A percentile compares a stretch with the other conserved stretches of the same genome.
Conservation (phyloP, 2,113 vertebrate species). For the Zapornia atra region DNA sequence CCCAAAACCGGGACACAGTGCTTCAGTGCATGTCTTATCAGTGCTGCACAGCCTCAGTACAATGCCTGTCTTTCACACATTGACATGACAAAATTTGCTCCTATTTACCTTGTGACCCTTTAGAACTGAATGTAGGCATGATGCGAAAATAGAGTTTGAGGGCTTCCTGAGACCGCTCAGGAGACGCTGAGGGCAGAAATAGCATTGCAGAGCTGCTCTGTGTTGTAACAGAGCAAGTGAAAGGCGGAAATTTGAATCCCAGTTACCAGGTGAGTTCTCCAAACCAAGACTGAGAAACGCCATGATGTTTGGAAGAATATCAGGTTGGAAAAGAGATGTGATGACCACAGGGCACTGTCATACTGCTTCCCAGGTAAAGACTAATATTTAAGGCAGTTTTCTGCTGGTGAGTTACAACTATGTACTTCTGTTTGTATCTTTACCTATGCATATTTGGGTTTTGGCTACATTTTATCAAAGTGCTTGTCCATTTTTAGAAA, state of each 20-base stretch:
- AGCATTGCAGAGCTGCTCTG: not conserved
- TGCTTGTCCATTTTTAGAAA: not conserved
- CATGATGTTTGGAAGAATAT: not conserved
- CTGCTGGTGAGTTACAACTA: not conserved
- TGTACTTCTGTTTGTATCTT: not conserved
- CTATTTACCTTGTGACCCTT: not conserved
- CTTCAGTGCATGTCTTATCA: not conserved
- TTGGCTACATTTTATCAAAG: not conserved
- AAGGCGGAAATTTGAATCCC: not conserved
- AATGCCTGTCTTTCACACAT: not conserved
- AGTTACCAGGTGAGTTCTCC: not conserved
- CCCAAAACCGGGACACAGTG: not conserved
- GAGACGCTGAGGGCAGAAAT: not conserved
- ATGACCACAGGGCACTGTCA: not conserved
- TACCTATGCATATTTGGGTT: not conserved
- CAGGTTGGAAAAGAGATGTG: not conserved
- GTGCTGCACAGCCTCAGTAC: accelerated
- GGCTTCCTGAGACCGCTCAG: accelerated
- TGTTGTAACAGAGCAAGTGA: not conserved
- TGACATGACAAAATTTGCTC: not conserved
- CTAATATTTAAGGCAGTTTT: not conserved
- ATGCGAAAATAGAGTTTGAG: not conserved
- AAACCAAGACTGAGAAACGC: not conserved
- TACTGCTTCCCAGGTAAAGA: not conserved
- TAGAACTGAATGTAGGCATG: not conserved